Conservation (phyloP, 2,888 invertebrate genomes). For the Aleiodes testaceus region DNA sequence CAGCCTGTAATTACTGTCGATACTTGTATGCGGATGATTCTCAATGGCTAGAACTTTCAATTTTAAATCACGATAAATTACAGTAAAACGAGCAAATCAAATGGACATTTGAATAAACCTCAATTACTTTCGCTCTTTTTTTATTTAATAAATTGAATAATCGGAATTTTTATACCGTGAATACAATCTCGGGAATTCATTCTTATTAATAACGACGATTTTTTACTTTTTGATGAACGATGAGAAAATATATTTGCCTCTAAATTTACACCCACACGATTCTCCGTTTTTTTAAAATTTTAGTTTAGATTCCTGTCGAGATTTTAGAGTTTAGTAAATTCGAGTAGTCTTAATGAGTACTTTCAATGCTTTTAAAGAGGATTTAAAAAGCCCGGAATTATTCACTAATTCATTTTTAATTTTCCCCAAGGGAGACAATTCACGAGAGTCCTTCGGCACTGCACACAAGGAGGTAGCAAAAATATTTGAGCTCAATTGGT, state of each 20-base stretch:
- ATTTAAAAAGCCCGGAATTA: no score
- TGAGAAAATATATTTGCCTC: constrained; percentile 9
- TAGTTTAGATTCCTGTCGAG: no score
- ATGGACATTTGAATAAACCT: neutral
- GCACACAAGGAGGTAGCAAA: neutral
- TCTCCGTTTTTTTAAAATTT: neutral
- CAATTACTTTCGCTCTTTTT: neutral
- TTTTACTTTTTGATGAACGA: no score
- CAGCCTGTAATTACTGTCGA: constrained; percentile 51
- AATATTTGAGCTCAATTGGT: constrained; percentile 36
- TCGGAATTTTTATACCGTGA: no score
- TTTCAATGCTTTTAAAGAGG: no score
- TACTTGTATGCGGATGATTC: constrained; percentile 44
- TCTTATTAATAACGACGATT: constrained; percentile 15
- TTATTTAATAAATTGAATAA: neutral
- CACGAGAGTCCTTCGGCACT: no score
- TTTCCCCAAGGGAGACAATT: no score
- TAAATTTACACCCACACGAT: constrained; percentile 8
- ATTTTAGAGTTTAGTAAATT: no score
- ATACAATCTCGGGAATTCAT: no score
- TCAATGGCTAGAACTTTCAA: constrained; percentile 45
- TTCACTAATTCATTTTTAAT: no score
- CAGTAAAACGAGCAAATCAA: neutral
- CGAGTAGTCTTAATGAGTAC: no score
- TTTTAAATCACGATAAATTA: constrained; percentile 48